A percentile compares a stretch with the other conserved stretches of the same genome.
Conservation (phyloP, 2,113 vertebrate species). For the Tragelaphus scriptus region DNA sequence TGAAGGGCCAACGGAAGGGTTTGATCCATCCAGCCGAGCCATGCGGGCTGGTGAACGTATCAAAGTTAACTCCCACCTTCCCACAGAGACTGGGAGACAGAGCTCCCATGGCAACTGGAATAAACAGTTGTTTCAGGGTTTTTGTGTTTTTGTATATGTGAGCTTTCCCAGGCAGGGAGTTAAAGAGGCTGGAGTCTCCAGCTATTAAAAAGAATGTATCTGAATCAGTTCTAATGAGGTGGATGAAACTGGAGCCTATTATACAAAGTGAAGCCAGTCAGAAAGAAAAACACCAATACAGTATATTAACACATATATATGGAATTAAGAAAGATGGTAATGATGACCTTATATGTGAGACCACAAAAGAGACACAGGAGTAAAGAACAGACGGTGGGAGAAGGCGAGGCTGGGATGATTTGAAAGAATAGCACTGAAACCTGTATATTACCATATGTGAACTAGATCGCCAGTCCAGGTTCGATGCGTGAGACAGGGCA, state of each 20-base stretch:
- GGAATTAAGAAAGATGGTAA: background rate
- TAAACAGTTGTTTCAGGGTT: background rate
- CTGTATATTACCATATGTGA: background rate
- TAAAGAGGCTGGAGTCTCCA: background rate
- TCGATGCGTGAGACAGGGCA: accelerated
- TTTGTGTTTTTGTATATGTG: background rate
- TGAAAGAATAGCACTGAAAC: background rate
- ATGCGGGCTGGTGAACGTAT: background rate
- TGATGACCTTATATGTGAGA: background rate
- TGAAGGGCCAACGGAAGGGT: too few relatives aligned
- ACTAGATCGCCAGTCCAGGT: background rate
- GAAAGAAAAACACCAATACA: background rate
- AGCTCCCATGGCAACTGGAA: background rate
- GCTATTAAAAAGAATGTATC: background rate
- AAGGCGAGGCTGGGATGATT: background rate
- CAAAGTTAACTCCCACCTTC: background rate
- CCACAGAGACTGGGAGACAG: background rate
- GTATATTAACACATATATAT: background rate
- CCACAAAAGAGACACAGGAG: background rate
- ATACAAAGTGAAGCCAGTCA: background rate
- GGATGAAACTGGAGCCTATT: background rate
- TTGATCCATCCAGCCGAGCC: too few relatives aligned
- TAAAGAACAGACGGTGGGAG: background rate
- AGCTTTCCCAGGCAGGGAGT: background rate
- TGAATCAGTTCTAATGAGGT: background rate